Evolutionary conservation across 2,113 vertebrate genomes (phyloP), one percentile per base, ranked within the genome.

Genomic region (Plecotus auritus): DNA sequence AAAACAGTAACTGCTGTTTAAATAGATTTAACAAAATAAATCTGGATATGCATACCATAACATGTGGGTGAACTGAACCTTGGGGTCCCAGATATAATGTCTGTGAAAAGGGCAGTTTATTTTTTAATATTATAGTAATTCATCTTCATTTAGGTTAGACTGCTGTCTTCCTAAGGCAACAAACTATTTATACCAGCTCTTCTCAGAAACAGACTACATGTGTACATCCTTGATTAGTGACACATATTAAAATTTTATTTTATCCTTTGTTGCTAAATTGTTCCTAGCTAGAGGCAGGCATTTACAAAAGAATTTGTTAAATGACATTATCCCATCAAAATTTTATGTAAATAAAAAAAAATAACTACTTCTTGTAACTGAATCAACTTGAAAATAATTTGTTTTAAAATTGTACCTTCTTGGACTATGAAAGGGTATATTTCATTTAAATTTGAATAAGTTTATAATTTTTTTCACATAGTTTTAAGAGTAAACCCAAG

Each of bases 281-380:
- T 81, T 94, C 90, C 95, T 97, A 82, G 91, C 95, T 87, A 95
- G 70, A 80, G 91, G 95, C 92, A 95, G 69, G 90, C 61, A 97
- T 93, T 97, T 96, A 93, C 90, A 23, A 83, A 51, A 92, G 76
- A 96, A 76, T 97, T 97, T 93, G 97, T 97, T 97, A 97, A 96
- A 88, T 83, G 88, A 93, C 61, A 90, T 66, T 97, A 95, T 76
- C 97, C 32, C 32, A 94, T 96, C 90, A 93, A 83, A 97, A 64
- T 23, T 94, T 96, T 95, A 90, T 96, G 26, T 73, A 91, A 45
- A 96, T 1, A 40, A 45, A 45, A 1, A 91, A 93, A 93, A 54
- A 42, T 13, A 59, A 90, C 83, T 70, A 1, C 30, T 95, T 51
- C 92, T 7, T 26, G 76, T 49, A 91, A 94, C 2, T 78, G 51